phyloP scores from a whole-genome alignment of 2,888 invertebrate genomes.

The Aleiodes testaceus region DNA sequence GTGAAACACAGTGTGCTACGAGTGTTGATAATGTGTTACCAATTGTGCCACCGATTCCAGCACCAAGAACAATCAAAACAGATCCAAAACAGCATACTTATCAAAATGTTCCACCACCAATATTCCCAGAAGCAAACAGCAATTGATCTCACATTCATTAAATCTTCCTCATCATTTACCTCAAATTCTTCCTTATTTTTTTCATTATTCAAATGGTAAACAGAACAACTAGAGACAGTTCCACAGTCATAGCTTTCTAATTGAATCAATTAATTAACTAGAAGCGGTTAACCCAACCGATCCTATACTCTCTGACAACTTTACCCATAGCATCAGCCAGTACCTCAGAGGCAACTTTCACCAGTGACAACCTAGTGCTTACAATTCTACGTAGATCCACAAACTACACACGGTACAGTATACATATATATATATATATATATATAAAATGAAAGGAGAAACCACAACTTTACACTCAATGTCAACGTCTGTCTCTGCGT shows the following conservation, averaged over 20 bases:
- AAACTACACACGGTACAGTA: slow-evolving; percentile 27
- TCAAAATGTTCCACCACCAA: slow-evolving; percentile 75
- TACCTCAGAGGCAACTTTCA: slow-evolving; percentile 29
- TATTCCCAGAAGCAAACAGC: slow-evolving; percentile 66
- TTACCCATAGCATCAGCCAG: background rate
- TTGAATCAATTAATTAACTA: slow-evolving; percentile 27
- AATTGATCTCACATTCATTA: background rate
- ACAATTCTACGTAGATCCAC: slow-evolving; percentile 27
- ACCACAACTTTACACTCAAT: slow-evolving; percentile 14
- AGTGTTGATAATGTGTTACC: slow-evolving; percentile 31
- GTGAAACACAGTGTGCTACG: slow-evolving; percentile 15
- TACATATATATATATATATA: background rate
- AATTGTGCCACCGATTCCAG: slow-evolving; percentile 61
- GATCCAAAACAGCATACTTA: slow-evolving; percentile 73
- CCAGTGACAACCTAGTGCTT: background rate
- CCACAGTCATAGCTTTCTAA: background rate
- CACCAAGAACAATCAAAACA: slow-evolving; percentile 63
- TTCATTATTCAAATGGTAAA: too few species aligned
- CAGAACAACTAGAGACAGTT: background rate
- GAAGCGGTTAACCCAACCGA: slow-evolving; percentile 23
- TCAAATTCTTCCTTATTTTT: too few species aligned
- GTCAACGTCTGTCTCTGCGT: slow-evolving; percentile 27
- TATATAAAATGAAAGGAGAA: slow-evolving; percentile 23
- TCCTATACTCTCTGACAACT: slow-evolving; percentile 26
- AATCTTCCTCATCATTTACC: background rate